phyloP scores from a whole-genome alignment of 2,113 vertebrate species.

The Tetrax tetrax region DNA sequence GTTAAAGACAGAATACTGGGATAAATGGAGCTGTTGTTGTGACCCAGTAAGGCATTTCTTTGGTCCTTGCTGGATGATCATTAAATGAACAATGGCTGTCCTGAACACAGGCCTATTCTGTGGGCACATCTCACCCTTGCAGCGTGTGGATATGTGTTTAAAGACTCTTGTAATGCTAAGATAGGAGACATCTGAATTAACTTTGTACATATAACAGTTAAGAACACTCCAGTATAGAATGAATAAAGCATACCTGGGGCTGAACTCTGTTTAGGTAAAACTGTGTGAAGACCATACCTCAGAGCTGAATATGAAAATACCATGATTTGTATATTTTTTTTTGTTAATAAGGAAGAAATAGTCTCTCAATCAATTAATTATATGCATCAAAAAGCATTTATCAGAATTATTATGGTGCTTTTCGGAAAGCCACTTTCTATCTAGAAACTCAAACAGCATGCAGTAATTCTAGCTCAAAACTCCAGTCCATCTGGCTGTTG shows the following conservation, averaged over 20 bases:
- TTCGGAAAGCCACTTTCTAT: background rate
- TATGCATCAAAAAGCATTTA: background rate
- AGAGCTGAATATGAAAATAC: background rate
- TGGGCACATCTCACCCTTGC: background rate
- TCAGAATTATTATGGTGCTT: background rate
- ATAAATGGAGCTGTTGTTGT: background rate
- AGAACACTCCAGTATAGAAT: background rate
- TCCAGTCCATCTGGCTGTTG: background rate
- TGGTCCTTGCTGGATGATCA: background rate
- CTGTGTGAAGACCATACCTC: background rate
- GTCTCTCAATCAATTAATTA: background rate
- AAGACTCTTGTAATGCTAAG: background rate
- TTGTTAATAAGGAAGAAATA: background rate
- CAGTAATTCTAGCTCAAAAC: constrained; percentile 6
- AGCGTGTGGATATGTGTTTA: background rate
- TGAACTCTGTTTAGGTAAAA: background rate
- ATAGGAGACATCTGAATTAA: background rate
- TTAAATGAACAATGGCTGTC: background rate
- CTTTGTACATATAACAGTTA: background rate
- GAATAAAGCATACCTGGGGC: background rate
- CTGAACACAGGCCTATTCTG: background rate
- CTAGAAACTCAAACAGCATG: background rate
- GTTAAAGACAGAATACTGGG: background rate
- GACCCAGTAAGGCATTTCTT: background rate
- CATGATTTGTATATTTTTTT: background rate